Evolutionary conservation across 2,797 vertebrate genomes (phyloP).

Genomic region (Semaprochilodus insignis): DNA sequence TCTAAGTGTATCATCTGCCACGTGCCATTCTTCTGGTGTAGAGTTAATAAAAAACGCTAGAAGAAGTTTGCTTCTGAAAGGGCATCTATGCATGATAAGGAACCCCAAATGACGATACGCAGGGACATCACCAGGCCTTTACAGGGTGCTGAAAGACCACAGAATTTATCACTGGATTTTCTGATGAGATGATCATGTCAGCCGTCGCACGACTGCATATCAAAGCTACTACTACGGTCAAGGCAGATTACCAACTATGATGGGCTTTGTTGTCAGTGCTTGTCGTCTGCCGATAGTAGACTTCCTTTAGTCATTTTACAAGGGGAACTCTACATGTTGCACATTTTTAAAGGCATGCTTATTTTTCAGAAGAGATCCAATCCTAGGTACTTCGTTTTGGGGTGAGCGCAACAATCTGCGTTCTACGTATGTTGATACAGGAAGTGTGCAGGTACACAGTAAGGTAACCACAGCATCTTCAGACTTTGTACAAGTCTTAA

Average conservation of each 20-base stretch:
- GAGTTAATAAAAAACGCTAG: not conserved
- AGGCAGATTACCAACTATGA: constrained; percentile 8
- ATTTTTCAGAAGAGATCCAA: not conserved
- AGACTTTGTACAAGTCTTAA: constrained; percentile 7
- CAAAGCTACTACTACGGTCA: constrained; percentile 41
- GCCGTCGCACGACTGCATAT: not conserved
- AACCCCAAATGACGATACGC: not conserved
- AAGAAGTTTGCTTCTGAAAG: not conserved
- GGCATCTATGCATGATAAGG: not conserved
- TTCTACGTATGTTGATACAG: constrained; percentile 49
- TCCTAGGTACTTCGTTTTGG: not conserved
- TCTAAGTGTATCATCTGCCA: not conserved
- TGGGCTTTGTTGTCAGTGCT: constrained; percentile 9
- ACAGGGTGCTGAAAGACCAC: not conserved
- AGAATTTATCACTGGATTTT: constrained; percentile 13
- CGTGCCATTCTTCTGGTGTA: not conserved
- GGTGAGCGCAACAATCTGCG: constrained; percentile 24
- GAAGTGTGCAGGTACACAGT: constrained; percentile 52
- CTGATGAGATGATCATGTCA: not conserved
- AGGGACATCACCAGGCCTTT: constrained; percentile 1
- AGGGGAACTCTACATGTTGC: not conserved
- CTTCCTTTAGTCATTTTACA: not conserved
- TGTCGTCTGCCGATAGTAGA: not conserved
- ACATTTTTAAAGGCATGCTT: not conserved
- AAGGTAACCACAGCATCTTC: constrained; percentile 50